Evolutionary conservation across 2,797 vertebrate genomes (phyloP).

Genomic region (Lepilemur ruficaudatus): DNA sequence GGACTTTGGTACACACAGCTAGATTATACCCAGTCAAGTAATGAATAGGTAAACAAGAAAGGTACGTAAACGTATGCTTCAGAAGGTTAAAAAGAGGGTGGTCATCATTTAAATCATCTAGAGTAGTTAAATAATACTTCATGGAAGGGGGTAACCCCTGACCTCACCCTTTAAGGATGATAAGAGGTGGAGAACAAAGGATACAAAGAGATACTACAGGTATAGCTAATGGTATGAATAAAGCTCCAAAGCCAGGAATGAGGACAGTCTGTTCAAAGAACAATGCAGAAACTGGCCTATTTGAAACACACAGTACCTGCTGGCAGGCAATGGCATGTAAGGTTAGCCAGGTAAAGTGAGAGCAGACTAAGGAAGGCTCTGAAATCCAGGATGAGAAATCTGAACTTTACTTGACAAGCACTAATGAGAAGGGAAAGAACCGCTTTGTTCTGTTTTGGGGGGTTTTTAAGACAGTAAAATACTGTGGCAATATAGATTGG

Average conservation of each 20-base stretch:
- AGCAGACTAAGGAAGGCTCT: conserved; percentile 45
- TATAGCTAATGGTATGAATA: not conserved
- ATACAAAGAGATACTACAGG: not conserved
- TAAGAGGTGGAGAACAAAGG: not conserved
- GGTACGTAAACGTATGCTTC: not conserved
- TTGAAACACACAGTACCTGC: conserved; percentile 41
- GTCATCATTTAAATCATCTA: not conserved
- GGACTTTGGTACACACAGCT: not conserved
- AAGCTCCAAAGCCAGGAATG: conserved; percentile 24
- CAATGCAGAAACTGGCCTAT: conserved; percentile 36
- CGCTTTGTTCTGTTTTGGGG: conserved; percentile 32
- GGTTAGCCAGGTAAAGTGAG: conserved; percentile 62
- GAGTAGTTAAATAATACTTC: conserved; percentile 8
- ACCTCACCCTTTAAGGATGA: not conserved
- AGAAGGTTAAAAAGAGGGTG: not conserved
- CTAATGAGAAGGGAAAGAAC: conserved; percentile 7
- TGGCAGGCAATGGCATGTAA: conserved; percentile 55
- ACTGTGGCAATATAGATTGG: not conserved
- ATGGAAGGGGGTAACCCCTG: not conserved
- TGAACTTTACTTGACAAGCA: conserved; percentile 60
- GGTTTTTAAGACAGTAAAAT: not conserved
- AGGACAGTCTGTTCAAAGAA: not conserved
- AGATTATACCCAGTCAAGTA: not conserved
- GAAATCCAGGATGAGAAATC: conserved; percentile 64
- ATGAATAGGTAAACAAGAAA: not conserved